Percentiles rank a stretch among this genome's conserved stretches.
Evolutionary conservation across 2,113 vertebrate genomes (phyloP).

Genomic region (Engraulis encrasicolus): DNA sequence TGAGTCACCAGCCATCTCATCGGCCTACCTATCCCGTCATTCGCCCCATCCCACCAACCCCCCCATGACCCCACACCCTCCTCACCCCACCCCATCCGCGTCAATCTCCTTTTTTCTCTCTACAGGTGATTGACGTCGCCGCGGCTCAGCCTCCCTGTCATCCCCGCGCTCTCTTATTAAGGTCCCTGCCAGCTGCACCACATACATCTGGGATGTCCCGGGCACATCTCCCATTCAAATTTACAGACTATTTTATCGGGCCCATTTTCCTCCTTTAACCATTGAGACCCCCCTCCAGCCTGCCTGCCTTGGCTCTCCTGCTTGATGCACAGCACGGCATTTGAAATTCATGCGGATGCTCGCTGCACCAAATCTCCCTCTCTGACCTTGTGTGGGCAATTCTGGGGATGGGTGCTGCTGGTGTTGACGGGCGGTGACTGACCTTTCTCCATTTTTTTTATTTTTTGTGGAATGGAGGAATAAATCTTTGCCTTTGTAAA

Average conservation of each 20-base stretch:
- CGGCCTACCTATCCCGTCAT: conserved; percentile 28
- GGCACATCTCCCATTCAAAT: conserved; percentile 21
- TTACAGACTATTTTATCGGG: conserved; percentile 3
- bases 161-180: conserved; percentile 2
- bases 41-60: no score
- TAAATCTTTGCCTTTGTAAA: conserved; percentile 22
- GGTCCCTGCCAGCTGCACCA: neutral
- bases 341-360: conserved; percentile 10
- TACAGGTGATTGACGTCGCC: neutral
- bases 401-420: conserved; percentile 27
- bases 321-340: neutral
- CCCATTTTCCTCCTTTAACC: neutral
- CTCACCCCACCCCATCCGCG: conserved; percentile 19
- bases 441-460: conserved; percentile 23
- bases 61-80: no score
- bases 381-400: conserved; percentile 18
- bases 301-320: no score
- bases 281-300: neutral
- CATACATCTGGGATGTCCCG: neutral
- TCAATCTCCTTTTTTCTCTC: conserved; percentile 2
- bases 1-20: conserved; percentile 16
- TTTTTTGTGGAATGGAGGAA: conserved; percentile 15
- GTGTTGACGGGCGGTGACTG: conserved; percentile 11
- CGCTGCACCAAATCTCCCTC: neutral
- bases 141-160: neutral